Conservation (phyloP, 2,113 vertebrate species). For the Eolophus roseicapilla region DNA sequence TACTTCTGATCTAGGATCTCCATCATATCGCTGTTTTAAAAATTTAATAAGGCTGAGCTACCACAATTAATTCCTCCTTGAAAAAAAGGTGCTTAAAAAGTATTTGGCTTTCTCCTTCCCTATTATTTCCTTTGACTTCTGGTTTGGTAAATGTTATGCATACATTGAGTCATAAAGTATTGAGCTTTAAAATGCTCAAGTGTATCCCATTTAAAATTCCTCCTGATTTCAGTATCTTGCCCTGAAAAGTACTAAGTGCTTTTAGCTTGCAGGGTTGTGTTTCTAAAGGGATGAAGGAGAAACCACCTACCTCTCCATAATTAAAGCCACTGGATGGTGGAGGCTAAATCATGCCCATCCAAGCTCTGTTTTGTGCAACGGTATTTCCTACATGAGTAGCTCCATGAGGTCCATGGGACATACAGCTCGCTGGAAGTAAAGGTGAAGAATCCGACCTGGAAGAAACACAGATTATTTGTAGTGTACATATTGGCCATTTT, state of each 20-base stretch:
- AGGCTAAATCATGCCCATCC: background rate
- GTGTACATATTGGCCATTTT: background rate
- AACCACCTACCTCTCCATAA: background rate
- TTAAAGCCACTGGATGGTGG: background rate
- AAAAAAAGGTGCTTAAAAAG: background rate
- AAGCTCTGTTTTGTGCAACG: background rate
- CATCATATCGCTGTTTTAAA: background rate
- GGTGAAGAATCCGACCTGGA: background rate
- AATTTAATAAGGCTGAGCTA: background rate
- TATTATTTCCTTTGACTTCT: background rate
- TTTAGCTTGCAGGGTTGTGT: background rate
- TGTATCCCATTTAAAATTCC: background rate
- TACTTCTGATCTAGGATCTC: background rate
- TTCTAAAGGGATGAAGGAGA: background rate
- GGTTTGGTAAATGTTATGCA: background rate
- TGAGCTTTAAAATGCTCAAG: background rate
- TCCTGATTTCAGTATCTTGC: background rate
- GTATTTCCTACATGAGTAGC: background rate
- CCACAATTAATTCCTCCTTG: background rate
- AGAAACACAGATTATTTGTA: background rate
- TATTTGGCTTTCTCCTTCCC: background rate
- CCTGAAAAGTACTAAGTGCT: background rate
- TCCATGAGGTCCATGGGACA: background rate
- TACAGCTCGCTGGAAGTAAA: background rate
- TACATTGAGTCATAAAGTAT: background rate